Evolutionary conservation across 2,888 invertebrate genomes (phyloP).

Genomic region (Diaphora mendica): DNA sequence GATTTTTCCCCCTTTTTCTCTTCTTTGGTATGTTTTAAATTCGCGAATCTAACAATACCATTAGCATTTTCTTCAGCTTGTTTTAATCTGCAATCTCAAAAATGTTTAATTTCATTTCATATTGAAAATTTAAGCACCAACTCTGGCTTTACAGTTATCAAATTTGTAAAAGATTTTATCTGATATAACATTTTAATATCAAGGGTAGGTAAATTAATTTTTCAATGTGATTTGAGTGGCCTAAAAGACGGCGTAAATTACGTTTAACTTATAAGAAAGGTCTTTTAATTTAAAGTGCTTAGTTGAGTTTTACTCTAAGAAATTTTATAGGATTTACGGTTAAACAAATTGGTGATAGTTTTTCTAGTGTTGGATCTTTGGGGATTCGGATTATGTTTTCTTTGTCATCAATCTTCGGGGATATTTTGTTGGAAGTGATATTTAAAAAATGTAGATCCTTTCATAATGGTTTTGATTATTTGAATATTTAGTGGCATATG

Average conservation of each 20-base stretch:
- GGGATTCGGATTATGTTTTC: not conserved
- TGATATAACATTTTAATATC: not conserved
- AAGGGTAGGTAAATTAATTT: not conserved
- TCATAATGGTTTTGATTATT: too few species aligned
- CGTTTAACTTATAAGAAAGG: not conserved
- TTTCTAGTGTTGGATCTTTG: not conserved
- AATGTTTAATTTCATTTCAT: not conserved
- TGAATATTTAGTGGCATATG: too few species aligned
- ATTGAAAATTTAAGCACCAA: not conserved
- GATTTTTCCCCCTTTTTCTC: constrained; percentile 37
- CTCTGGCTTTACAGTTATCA: not conserved
- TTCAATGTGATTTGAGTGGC: constrained; percentile 1
- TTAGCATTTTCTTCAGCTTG: constrained; percentile 50
- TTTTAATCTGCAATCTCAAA: not conserved
- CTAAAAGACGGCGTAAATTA: constrained; percentile 7
- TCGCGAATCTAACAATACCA: constrained; percentile 44
- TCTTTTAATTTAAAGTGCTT: not conserved
- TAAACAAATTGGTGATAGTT: not conserved
- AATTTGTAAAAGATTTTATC: constrained; percentile 11
- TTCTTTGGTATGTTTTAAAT: constrained; percentile 38
- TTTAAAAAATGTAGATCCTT: too few species aligned
- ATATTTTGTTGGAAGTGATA: too few species aligned
- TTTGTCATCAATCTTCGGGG: not conserved
- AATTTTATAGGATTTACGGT: not conserved
- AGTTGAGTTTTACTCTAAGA: not conserved